Conservation (phyloP, 2,113 vertebrate species). For the Pholis gunnellus region DNA sequence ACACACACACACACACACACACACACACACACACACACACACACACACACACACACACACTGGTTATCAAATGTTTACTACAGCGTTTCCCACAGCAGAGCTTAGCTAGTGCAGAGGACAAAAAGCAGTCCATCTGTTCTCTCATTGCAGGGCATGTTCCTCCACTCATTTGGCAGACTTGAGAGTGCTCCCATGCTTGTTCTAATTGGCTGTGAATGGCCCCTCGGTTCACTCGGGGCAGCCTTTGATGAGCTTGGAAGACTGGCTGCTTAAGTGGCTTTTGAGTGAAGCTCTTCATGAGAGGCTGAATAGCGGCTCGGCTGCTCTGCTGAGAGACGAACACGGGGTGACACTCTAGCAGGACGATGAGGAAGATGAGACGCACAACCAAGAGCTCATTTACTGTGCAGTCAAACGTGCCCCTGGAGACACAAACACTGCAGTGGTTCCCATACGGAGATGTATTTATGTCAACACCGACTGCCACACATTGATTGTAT, state of each 20-base stretch:
- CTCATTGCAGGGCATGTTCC: slow-evolving; percentile 44
- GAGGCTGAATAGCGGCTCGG: slow-evolving; percentile 31
- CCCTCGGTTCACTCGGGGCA: slow-evolving; percentile 56
- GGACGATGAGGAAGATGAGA: background rate
- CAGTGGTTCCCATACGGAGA: background rate
- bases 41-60: background rate
- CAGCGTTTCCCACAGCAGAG: slow-evolving; percentile 16
- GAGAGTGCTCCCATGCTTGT: slow-evolving; percentile 36
- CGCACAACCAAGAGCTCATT: slow-evolving; percentile 41
- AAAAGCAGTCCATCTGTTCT: slow-evolving; percentile 31
- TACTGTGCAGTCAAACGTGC: slow-evolving; percentile 16
- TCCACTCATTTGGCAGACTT: slow-evolving; percentile 48
- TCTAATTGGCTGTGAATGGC: slow-evolving; percentile 67
- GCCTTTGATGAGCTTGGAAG: slow-evolving; percentile 69
- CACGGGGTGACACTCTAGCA: slow-evolving; percentile 14
- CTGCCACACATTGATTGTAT: background rate
- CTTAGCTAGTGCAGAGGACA: background rate
- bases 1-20: no score
- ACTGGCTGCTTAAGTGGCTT: slow-evolving; percentile 60
- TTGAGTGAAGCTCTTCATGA: slow-evolving; percentile 48
- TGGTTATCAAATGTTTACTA: background rate
- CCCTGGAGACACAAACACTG: slow-evolving; percentile 12
- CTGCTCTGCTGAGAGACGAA: slow-evolving; percentile 13
- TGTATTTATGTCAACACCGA: background rate
- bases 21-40: no score